Percentiles rank a stretch among this genome's conserved stretches.
Evolutionary conservation across 1,140 invertebrate genomes (phyloP).

Genomic region (Penaeus japonicus): DNA sequence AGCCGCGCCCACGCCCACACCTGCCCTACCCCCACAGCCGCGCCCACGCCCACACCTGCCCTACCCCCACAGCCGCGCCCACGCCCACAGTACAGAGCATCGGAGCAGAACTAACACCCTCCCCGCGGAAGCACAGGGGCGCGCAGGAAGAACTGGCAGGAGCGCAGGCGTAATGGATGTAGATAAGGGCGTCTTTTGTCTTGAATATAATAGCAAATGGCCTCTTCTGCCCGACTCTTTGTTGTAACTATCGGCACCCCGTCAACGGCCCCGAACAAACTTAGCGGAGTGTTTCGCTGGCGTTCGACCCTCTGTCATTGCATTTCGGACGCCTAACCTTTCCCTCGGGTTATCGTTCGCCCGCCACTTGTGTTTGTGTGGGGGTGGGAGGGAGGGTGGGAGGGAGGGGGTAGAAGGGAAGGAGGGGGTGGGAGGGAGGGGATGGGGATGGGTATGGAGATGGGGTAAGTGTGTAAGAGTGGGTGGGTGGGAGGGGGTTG

Average conservation of each 20-base stretch:
- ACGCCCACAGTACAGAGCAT: neutral
- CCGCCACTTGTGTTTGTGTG: too few species aligned
- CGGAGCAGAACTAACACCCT: neutral
- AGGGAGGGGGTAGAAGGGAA: too few species aligned
- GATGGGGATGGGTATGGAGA: too few species aligned
- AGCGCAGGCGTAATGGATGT: conserved; percentile 23
- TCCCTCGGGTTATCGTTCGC: too few species aligned
- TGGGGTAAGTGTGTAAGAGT: too few species aligned
- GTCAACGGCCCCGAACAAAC: neutral
- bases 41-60: neutral
- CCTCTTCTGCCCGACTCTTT: conserved; percentile 36
- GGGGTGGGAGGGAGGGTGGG: too few species aligned
- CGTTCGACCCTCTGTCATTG: too few species aligned
- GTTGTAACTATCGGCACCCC: conserved; percentile 37
- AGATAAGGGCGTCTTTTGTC: conserved; percentile 44
- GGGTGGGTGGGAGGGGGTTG: too few species aligned
- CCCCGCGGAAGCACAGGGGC: neutral
- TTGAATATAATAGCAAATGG: conserved; percentile 40
- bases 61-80: neutral
- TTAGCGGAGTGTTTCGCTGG: neutral
- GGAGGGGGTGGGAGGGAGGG: too few species aligned
- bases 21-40: too few species aligned
- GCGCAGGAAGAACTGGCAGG: neutral
- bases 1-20: too few species aligned
- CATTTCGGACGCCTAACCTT: too few species aligned